A percentile compares a stretch with the other conserved stretches of the same genome.
phyloP scores from a whole-genome alignment of 2,797 vertebrate genomes.

The Scyliorhinus canicula region DNA sequence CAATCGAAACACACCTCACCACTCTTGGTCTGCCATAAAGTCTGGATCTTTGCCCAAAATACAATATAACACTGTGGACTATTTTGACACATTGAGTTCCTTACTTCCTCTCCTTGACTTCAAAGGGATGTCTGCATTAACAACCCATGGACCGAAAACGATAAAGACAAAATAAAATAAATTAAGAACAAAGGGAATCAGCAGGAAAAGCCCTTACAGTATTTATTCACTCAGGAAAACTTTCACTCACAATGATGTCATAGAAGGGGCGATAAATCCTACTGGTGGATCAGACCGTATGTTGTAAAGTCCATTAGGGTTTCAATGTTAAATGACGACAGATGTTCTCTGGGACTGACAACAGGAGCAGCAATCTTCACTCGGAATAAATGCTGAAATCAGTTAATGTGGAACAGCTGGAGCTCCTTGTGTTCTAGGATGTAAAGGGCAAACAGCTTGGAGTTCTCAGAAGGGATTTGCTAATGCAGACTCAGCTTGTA shows the following conservation, averaged over 20 bases:
- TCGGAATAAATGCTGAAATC: background rate
- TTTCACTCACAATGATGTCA: background rate
- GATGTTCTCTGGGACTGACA: background rate
- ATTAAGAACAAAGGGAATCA: too few species aligned
- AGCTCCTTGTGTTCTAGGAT: background rate
- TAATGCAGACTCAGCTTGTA: background rate
- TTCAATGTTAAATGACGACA: constrained; percentile 9
- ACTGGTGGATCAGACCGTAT: background rate
- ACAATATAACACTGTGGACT: too few species aligned
- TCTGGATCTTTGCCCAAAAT: too few species aligned
- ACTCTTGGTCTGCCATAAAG: too few species aligned
- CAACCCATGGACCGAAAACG: too few species aligned
- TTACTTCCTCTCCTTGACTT: too few species aligned
- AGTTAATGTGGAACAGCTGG: constrained; percentile 28
- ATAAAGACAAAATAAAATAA: too few species aligned
- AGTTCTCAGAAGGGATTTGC: background rate
- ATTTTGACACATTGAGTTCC: too few species aligned
- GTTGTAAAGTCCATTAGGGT: background rate
- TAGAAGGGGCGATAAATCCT: background rate
- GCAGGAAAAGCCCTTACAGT: too few species aligned
- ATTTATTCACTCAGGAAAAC: background rate
- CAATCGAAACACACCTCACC: too few species aligned
- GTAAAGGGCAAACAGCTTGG: background rate
- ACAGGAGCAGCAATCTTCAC: background rate
- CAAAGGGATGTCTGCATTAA: too few species aligned